These are phyloP conservation scores for Cryptocheilus praepositus DNA, from an alignment of 2,888 invertebrate species.

Conservation along the genomic window DNA sequence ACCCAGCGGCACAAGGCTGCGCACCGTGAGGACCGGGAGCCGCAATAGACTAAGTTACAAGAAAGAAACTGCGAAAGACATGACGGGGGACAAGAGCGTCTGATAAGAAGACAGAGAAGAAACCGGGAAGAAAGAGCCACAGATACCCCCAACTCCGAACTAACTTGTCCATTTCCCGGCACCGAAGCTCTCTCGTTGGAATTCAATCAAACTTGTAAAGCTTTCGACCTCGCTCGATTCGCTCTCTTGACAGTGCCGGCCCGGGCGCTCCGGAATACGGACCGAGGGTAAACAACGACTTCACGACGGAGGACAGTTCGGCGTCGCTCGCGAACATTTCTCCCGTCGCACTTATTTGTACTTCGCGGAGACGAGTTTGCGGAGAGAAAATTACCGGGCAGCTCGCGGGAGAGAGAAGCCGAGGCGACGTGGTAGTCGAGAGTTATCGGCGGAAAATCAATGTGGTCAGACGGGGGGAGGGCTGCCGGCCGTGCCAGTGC, in stretches of 20 bases:
- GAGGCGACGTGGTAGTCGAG: conserved; percentile 12
- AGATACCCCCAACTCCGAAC: conserved; percentile 22
- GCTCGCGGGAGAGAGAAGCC: conserved; percentile 16
- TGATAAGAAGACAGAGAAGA: not conserved
- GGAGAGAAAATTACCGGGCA: conserved; percentile 45
- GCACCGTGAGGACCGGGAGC: too few species aligned
- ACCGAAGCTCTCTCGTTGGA: conserved; percentile 37
- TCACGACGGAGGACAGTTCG: conserved; percentile 17
- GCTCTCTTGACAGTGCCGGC: conserved; percentile 1
- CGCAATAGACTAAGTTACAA: too few species aligned
- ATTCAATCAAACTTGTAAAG: conserved; percentile 68
- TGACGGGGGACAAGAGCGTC: conserved; percentile 38
- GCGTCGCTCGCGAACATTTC: conserved; percentile 21
- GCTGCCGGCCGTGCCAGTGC: not conserved
- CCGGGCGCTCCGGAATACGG: conserved; percentile 28
- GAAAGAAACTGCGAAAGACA: too few species aligned
- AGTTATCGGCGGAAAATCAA: conserved; percentile 50
- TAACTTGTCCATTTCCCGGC: conserved; percentile 60
- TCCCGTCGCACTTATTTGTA: conserved; percentile 39
- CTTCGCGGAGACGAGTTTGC: conserved; percentile 30
- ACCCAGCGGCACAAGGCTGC: too few species aligned
- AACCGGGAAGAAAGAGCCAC: not conserved
- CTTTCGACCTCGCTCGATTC: conserved; percentile 43
- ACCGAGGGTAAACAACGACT: conserved; percentile 45
- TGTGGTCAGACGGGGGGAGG: conserved; percentile 51